Evolutionary conservation across 2,113 vertebrate species (phyloP), one percentile per base, ranked within the genome.

Genomic region (Phalacrocorax brasilianus): DNA sequence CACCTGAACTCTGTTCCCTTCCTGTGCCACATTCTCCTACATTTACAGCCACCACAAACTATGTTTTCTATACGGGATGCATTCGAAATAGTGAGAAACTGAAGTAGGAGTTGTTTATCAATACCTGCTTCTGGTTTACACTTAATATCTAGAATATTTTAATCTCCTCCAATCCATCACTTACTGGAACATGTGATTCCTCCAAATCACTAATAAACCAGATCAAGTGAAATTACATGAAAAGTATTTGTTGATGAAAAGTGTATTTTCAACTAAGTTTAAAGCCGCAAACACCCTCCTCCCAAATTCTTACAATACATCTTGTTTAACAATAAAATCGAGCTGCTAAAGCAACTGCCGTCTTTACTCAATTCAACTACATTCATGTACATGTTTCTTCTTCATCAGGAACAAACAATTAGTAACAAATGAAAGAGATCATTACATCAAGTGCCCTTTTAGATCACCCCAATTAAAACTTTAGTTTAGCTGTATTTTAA

Each of bases 381-480:
- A 97, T 97, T 98, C 95, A 82, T 97, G 92, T 91, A 94, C 89
- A 96, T 97, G 97, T 97, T 97, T 98, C 97, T 97, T 98, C 97
- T 98, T 98, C 97, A 97, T 97, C 95, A 91, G 97, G 97, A 98
- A 97, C 97, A 98, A 98, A 98, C 97, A 98, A 98, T 98, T 98
- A 98, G 98, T 98, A 98, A 98, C 98, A 98, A 99, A 99, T 98
- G 98, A 99, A 99, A 99, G 98, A 98, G 98, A 98, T 99, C 99
- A 99, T 99, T 99, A 98, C 98, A 98, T 99, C 99, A 99, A 99
- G 98, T 99, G 99, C 99, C 98, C 99, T 98, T 99, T 99, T 98
- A 98, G 98, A 98, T 99, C 99, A 99, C 99, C 99, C 98, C 99
- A 99, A 99, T 99, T 99, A 99, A 99, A 98, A 98, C 98, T 98